Base-by-base conservation (phyloP, 2,113 vertebrate species). In the Riparia riparia region DNA sequence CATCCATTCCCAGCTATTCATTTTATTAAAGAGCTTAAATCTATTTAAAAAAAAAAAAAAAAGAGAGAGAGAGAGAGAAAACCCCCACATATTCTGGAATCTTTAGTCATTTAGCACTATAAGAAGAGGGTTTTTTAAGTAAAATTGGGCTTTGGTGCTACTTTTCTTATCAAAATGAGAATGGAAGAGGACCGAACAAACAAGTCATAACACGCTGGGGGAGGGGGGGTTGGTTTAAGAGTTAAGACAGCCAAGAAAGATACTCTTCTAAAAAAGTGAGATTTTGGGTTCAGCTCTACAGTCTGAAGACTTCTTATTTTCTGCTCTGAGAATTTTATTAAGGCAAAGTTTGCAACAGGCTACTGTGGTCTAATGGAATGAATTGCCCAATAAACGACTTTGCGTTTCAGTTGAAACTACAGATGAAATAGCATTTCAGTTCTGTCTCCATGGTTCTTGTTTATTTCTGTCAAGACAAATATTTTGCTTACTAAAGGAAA, bases 401-500 rank as follows among this genome's bases (percentile, higher is more conserved):
- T 51, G 50, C 61, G 24, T 49, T 95, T 64, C 15, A 24, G 70
- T 85, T 47, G 53, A 72, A 85, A 58, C n/a, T 85, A 76, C 39
- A 73, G 39, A 4, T 63, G 71, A 93, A 97, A 82, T 3, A 78
- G 39, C 63, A 74, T 60, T 83, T 90, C 24, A 37, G 26, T 86
- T 83, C 58, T 24, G 71, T 80, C 76, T 92, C 90, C 78, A 60
- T 39, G 89, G 85, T 51, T 93, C 34, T 73, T 92, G 58, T 91
- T 94, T 96, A 92, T 83, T 88, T 95, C 76, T 81, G 79, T 86
- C 39, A 71, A 83, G 64, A 64, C 41, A 96, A 91, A 77, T 66
- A 82, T 63, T 94, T 94, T 95, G 82, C 92, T 94, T 93, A 93
- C 64, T 70, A 90, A 81, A 91, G 39, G 66, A 91, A 93, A 89